These are phyloP conservation scores for Corythucha ciliata DNA, from an alignment of 2,888 invertebrate genomes.

Conservation along the genomic window DNA sequence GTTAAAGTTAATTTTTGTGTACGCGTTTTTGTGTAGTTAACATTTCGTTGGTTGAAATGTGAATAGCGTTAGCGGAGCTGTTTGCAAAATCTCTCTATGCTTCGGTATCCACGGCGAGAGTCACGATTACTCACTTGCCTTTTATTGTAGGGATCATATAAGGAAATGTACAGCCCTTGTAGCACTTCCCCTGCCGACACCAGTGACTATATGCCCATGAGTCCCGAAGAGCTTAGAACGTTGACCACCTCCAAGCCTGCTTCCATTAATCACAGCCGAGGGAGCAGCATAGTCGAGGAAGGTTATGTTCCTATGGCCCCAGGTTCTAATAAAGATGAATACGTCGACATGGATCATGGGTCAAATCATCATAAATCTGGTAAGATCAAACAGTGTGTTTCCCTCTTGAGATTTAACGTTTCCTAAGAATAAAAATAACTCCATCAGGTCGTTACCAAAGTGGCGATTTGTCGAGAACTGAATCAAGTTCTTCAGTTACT, in stretches of 20 bases:
- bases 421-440: too few relatives aligned
- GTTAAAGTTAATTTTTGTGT: too few relatives aligned
- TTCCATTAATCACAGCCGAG: slow-evolving; percentile 48
- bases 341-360: slow-evolving; percentile 53
- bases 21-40: too few relatives aligned
- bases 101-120: too few relatives aligned
- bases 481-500: slow-evolving; percentile 63
- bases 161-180: slow-evolving; percentile 41
- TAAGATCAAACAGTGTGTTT: too few relatives aligned
- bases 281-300: slow-evolving; percentile 52
- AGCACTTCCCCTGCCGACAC: slow-evolving; percentile 43
- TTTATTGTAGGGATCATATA: slow-evolving; percentile 30
- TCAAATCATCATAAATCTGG: slow-evolving; percentile 34
- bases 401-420: too few relatives aligned
- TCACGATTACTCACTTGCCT: too few relatives aligned
- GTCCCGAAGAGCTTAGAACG: slow-evolving; percentile 40
- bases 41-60: too few relatives aligned
- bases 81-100: too few relatives aligned
- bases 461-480: slow-evolving; percentile 50
- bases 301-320: slow-evolving; percentile 64
- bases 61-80: too few relatives aligned
- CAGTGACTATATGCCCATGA: slow-evolving; percentile 48
- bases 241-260: neutral
- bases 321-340: slow-evolving; percentile 45
- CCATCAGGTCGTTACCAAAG: slow-evolving; percentile 26